A percentile compares a stretch with the other conserved stretches of the same genome.
Conservation (phyloP, 2,797 vertebrate genomes). For the Odontamblyopus rebecca region DNA sequence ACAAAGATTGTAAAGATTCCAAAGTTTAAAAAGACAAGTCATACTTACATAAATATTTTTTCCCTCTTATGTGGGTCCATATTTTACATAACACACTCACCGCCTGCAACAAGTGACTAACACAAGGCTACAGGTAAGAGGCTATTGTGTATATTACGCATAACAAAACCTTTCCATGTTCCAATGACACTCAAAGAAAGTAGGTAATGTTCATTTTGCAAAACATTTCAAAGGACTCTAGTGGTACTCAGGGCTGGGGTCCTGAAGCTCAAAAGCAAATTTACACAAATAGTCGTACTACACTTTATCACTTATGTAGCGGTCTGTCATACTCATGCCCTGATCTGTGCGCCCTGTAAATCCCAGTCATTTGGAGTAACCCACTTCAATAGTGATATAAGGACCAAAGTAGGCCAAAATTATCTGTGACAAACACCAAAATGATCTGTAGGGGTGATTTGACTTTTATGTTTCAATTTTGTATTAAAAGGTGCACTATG, state of each 20-base stretch:
- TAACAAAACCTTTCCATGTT: neutral
- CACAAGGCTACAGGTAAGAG: conserved; percentile 14
- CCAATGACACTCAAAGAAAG: neutral
- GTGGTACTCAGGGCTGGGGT: conserved; percentile 30
- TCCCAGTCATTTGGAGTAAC: conserved; percentile 6
- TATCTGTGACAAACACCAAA: neutral
- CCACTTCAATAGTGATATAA: neutral
- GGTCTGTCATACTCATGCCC: conserved; percentile 27
- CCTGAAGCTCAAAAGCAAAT: conserved; percentile 18
- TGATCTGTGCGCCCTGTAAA: conserved; percentile 8
- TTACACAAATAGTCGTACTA: conserved; percentile 50
- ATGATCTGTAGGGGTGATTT: neutral
- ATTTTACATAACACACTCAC: conserved; percentile 39
- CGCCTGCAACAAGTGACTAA: conserved; percentile 36
- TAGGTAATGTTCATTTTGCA: conserved; percentile 47
- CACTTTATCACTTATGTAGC: conserved; percentile 52
- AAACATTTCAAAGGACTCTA: conserved; percentile 24
- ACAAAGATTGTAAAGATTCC: neutral
- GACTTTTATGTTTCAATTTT: neutral
- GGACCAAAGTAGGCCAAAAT: neutral
- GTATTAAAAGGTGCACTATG: neutral
- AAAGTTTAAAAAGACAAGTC: neutral
- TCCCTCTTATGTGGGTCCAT: neutral
- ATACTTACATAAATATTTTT: neutral
- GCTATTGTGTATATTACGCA: neutral